phyloP scores from a whole-genome alignment of 2,113 vertebrate genomes.

The Eublepharis macularius region DNA sequence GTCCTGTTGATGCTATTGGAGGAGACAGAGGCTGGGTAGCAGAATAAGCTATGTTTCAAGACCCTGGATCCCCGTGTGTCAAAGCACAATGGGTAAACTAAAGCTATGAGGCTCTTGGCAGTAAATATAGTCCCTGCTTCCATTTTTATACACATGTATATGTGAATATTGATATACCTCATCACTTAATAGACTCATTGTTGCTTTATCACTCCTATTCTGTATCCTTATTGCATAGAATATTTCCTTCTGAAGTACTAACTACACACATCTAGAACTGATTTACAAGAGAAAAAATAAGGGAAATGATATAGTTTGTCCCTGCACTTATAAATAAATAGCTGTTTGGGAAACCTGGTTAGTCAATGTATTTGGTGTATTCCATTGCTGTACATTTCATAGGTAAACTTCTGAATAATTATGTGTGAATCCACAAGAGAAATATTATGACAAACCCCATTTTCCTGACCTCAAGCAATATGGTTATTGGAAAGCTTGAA shows the following conservation, averaged over 20 bases:
- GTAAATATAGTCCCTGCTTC: background rate
- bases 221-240: constrained; percentile 33
- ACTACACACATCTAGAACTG: constrained; percentile 29
- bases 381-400: constrained; percentile 32
- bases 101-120: constrained; percentile 24
- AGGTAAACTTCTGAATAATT: constrained; percentile 12
- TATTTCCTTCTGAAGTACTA: constrained; percentile 53
- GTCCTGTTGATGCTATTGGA: constrained; percentile 28
- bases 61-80: constrained; percentile 25
- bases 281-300: constrained; percentile 30
- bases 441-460: background rate
- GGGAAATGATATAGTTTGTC: constrained; percentile 25
- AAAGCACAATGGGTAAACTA: background rate
- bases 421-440: background rate
- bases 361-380: constrained; percentile 20
- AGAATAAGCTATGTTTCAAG: constrained; percentile 37
- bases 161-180: background rate
- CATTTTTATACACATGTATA: background rate
- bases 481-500: background rate
- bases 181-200: background rate
- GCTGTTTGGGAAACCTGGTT: constrained; percentile 39
- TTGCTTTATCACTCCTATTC: constrained; percentile 42
- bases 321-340: constrained; percentile 44
- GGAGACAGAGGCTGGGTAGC: constrained; percentile 3
- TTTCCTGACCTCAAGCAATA: background rate